Evolutionary conservation across 1,140 invertebrate species (phyloP).

Genomic region (Cotesia glomerata): DNA sequence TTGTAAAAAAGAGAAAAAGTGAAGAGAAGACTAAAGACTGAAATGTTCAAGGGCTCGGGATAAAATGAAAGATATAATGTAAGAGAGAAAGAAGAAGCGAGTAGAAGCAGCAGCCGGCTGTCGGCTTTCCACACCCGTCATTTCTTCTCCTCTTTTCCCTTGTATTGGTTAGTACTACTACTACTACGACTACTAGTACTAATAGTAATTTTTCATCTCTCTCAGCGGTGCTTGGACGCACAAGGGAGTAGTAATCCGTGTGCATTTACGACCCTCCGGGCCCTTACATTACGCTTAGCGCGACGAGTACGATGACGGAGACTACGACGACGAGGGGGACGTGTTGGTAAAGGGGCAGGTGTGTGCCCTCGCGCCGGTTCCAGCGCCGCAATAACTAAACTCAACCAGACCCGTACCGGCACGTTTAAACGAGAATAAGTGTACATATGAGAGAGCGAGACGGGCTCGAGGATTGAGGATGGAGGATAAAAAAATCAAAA

Average conservation of each 20-base stretch:
- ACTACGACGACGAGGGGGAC: slow-evolving; percentile 36
- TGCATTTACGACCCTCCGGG: slow-evolving; percentile 56
- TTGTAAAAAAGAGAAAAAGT: background rate
- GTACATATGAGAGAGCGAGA: slow-evolving; percentile 32
- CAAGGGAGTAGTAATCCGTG: slow-evolving; percentile 54
- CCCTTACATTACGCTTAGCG: slow-evolving; percentile 1
- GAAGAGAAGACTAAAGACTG: background rate
- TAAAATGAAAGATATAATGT: background rate
- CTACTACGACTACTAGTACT: background rate
- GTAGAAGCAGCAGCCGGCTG: slow-evolving; percentile 41
- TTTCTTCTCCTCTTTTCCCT: too few relatives aligned
- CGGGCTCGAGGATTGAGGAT: slow-evolving; percentile 5
- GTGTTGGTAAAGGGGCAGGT: slow-evolving; percentile 57
- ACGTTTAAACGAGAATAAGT: slow-evolving; percentile 28
- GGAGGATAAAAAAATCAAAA: too few relatives aligned
- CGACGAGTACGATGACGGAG: slow-evolving; percentile 41
- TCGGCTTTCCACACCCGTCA: slow-evolving; percentile 40
- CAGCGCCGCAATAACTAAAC: background rate
- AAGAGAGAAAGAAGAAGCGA: background rate
- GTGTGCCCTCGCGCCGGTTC: slow-evolving; percentile 45
- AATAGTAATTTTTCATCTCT: slow-evolving; percentile 32
- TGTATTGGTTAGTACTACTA: background rate
- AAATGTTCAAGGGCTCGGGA: background rate
- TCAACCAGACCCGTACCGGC: background rate
- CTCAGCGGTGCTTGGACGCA: slow-evolving; percentile 18